Evolutionary conservation across 2,113 vertebrate species (phyloP).

Genomic region (Phyllostomus hastatus): DNA sequence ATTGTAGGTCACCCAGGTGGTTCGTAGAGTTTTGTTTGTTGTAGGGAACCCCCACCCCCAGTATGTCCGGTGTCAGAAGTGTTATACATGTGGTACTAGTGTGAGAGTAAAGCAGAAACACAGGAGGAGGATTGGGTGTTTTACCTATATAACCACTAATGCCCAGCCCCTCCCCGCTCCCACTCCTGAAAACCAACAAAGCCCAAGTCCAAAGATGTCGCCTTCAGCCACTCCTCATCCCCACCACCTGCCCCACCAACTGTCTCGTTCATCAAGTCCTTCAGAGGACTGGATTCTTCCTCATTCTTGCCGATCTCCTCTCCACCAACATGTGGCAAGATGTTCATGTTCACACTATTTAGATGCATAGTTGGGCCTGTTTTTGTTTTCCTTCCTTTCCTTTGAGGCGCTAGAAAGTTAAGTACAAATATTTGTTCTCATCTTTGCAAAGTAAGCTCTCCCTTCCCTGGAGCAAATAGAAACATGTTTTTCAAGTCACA

Average conservation of each 20-base stretch:
- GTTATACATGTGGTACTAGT: background rate
- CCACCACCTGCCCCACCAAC: background rate
- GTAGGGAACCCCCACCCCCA: too few relatives aligned
- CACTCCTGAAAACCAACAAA: background rate
- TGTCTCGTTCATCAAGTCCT: background rate
- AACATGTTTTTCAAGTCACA: conserved; percentile 31
- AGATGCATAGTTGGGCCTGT: too few relatives aligned
- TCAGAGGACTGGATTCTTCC: background rate
- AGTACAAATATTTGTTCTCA: background rate
- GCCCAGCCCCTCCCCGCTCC: too few relatives aligned
- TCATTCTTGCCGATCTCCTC: background rate
- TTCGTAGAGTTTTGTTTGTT: background rate
- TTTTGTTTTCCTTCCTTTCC: background rate
- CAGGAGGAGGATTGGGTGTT: background rate
- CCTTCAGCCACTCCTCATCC: background rate
- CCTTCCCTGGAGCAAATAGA: background rate
- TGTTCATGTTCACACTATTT: background rate
- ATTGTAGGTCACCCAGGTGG: background rate
- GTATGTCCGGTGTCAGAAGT: background rate
- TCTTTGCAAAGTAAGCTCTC: background rate
- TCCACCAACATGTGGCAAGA: background rate
- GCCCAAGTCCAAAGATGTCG: background rate
- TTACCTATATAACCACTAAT: background rate
- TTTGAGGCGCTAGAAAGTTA: background rate
- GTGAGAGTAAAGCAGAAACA: background rate